Evolutionary conservation across 2,888 invertebrate genomes (phyloP).

Genomic region (Onthophagus sagittarius): DNA sequence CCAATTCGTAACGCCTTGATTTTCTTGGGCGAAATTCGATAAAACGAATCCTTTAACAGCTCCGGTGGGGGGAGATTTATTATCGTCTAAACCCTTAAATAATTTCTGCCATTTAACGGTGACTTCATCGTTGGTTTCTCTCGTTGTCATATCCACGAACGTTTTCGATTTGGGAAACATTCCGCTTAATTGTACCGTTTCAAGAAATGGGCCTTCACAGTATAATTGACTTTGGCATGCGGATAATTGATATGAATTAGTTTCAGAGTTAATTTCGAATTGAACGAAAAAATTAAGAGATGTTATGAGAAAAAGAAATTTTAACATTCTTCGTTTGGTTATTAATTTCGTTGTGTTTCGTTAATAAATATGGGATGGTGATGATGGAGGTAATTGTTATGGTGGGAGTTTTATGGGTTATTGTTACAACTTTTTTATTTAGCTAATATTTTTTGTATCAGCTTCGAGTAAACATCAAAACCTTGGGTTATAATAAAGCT

Average conservation of each 20-base stretch:
- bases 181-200: slow-evolving; percentile 78
- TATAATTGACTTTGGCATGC: slow-evolving; percentile 20
- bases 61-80: slow-evolving; percentile 20
- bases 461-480: too few relatives aligned
- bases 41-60: slow-evolving; percentile 37
- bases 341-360: neutral
- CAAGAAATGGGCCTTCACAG: slow-evolving; percentile 52
- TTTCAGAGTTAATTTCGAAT: too few relatives aligned
- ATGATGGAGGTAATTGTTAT: neutral
- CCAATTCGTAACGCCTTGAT: slow-evolving; percentile 54
- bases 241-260: slow-evolving; percentile 1
- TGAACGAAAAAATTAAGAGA: too few relatives aligned
- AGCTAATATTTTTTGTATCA: too few relatives aligned
- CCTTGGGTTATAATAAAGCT: too few relatives aligned
- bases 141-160: slow-evolving; percentile 87
- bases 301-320: too few relatives aligned
- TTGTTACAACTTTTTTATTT: too few relatives aligned
- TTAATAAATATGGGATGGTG: too few relatives aligned
- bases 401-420: too few relatives aligned
- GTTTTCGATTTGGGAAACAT: slow-evolving; percentile 83
- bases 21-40: slow-evolving; percentile 24
- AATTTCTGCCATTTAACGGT: neutral
- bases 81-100: slow-evolving; percentile 22
- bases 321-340: too few relatives aligned
- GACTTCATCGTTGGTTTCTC: slow-evolving; percentile 34